These are phyloP conservation scores for Sapayoa aenigma DNA, from an alignment of 2,113 vertebrate species.

Conservation along the genomic window DNA sequence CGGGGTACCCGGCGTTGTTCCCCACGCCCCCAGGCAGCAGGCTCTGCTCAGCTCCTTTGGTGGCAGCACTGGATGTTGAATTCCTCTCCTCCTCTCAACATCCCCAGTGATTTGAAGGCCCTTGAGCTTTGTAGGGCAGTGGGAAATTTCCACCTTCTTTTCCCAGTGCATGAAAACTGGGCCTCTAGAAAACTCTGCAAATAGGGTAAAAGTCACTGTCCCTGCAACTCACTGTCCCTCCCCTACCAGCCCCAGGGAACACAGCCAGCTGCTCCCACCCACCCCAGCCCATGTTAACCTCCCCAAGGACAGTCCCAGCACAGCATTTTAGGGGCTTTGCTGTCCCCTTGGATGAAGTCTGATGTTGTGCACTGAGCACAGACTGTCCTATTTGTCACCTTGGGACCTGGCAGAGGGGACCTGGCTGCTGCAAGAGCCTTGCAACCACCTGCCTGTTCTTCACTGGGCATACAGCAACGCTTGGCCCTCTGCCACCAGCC, in stretches of 20 bases:
- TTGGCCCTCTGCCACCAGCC: background rate
- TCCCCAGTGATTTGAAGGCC: background rate
- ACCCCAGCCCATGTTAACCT: accelerated
- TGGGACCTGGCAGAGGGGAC: background rate
- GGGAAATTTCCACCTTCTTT: background rate
- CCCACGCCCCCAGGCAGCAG: background rate
- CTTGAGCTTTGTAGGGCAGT: background rate
- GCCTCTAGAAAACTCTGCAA: background rate
- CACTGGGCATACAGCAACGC: accelerated
- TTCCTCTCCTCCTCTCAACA: background rate
- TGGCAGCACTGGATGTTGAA: background rate
- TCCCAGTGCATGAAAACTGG: background rate
- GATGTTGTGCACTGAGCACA: background rate
- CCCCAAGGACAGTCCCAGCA: background rate
- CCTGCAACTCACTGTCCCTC: background rate
- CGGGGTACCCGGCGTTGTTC: background rate
- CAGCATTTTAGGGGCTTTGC: accelerated
- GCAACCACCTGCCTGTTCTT: background rate
- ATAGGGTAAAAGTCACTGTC: background rate
- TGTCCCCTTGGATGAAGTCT: background rate
- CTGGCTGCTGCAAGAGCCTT: accelerated
- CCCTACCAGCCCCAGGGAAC: background rate
- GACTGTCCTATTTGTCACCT: background rate
- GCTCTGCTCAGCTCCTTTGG: background rate
- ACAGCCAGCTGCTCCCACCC: background rate